Percentiles rank a stretch among this genome's conserved stretches.
phyloP scores from a whole-genome alignment of 1,140 invertebrate genomes.

The Neodiprion pinetum region DNA sequence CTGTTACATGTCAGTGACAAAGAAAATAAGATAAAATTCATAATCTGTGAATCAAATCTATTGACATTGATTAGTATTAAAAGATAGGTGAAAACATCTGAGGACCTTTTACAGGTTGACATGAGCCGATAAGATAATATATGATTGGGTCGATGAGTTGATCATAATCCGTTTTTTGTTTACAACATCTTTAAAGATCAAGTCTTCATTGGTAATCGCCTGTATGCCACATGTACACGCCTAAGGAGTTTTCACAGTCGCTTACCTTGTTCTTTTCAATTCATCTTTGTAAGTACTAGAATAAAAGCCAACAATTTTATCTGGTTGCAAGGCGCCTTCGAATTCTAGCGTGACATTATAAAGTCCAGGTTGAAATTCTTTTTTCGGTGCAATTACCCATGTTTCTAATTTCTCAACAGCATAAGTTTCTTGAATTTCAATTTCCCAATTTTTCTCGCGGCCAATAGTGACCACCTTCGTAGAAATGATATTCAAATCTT shows the following conservation, averaged over 20 bases:
- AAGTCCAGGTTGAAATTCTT: slow-evolving; percentile 64
- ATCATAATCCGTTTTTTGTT: neutral
- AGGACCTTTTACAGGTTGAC: neutral
- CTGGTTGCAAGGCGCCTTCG: slow-evolving; percentile 68
- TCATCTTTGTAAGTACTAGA: slow-evolving; percentile 74
- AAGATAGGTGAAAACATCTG: no score
- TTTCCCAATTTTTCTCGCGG: slow-evolving; percentile 38
- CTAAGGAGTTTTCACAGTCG: neutral
- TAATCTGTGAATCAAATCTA: no score
- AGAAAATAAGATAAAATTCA: no score
- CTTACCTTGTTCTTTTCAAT: slow-evolving; percentile 68
- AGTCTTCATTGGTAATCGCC: neutral
- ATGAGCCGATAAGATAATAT: neutral
- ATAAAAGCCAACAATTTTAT: slow-evolving; percentile 81
- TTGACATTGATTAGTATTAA: no score
- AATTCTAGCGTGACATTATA: slow-evolving; percentile 74
- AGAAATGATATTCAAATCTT: slow-evolving; percentile 65
- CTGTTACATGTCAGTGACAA: no score
- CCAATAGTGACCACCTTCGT: slow-evolving; percentile 50
- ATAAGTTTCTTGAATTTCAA: slow-evolving; percentile 51
- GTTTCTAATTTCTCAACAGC: slow-evolving; percentile 65
- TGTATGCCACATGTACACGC: neutral
- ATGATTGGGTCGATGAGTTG: neutral
- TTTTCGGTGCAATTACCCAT: slow-evolving; percentile 67
- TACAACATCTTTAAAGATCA: neutral